Evolutionary conservation across 2,888 invertebrate genomes (phyloP), one percentile per base, ranked within the genome.

Genomic region (Copidosoma aretas): DNA sequence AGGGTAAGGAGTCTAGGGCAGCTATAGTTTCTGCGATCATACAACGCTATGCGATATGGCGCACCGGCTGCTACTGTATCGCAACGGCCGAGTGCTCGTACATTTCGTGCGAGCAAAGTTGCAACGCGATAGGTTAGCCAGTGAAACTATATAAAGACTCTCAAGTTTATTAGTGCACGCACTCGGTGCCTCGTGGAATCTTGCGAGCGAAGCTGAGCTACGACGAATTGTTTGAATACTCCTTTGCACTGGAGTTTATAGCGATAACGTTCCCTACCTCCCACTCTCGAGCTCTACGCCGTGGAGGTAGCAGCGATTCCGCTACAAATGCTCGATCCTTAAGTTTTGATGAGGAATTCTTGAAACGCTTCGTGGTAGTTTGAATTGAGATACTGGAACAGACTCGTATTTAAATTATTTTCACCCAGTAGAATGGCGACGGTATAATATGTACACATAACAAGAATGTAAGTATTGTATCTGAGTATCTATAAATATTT

Each of bases 81-180:
- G 25, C 46, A 59, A 43, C 54, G 41, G 65, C 73, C 60, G 65
- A 66, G 72, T 71, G 66, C 21, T 52, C 52, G 19, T 49, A 19
- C 14, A n/a, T 41, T 22, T 62, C 67, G 53, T 64, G 58, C 1
- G 43, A 41, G 46, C 63, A 41, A 68, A 68, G 68, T 68, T 68
- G 51, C 43, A 62, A 66, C 17, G 61, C 60, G 57, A 67, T 61
- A 61, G 60, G 53, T 22, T 54, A 46, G 15, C 17, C 61, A 39
- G 32, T 17, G 19, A 41, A 24, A 8, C 58, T 58, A 41, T 58
- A 41, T 24, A 51, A 58, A 53, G 60, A 60, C 39, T 15, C 59
- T 24, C 46, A 22, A 62, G 51, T 67, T 67, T 67, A 67, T 61
- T 58, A 62, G 67, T 41, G 21, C 24, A 51, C 60, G 39, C 54